Evolutionary conservation across 1,140 invertebrate species (phyloP).

Genomic region (Stegodyphus dumicola): DNA sequence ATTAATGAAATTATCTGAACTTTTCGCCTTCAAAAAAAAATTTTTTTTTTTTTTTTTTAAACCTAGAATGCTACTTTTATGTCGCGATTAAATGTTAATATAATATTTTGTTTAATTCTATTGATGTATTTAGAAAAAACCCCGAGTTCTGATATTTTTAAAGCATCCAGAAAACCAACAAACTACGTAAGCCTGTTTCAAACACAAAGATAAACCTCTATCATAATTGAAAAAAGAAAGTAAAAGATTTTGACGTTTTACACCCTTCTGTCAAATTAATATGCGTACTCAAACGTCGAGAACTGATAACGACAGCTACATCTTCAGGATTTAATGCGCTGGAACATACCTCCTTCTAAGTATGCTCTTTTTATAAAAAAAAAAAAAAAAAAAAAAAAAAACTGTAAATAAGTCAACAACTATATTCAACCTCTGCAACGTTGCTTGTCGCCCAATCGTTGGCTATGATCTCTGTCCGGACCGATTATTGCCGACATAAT

Average conservation of each 20-base stretch:
- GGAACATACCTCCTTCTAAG: background rate
- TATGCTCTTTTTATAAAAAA: background rate
- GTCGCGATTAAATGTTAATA: too few relatives aligned
- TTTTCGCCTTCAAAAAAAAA: too few relatives aligned
- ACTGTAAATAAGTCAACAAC: background rate
- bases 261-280: conserved; percentile 50
- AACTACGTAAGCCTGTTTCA: conserved; percentile 9
- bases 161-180: background rate
- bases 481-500: conserved; percentile 42
- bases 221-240: conserved; percentile 15
- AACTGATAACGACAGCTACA: conserved; percentile 37
- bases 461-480: conserved; percentile 25
- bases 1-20: too few relatives aligned
- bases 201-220: conserved; percentile 11
- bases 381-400: conserved; percentile 19
- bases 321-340: conserved; percentile 30
- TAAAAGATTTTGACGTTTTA: conserved; percentile 41
- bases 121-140: too few relatives aligned
- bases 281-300: conserved; percentile 1
- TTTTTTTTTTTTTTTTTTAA: too few relatives aligned
- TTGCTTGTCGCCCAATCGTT: background rate
- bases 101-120: too few relatives aligned
- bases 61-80: too few relatives aligned
- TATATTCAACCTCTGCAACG: background rate
- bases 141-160: too few relatives aligned